phyloP scores from a whole-genome alignment of 30 jellyfish, hydroid and myxozoan species.

The Pseudorhiza aurosa region DNA sequence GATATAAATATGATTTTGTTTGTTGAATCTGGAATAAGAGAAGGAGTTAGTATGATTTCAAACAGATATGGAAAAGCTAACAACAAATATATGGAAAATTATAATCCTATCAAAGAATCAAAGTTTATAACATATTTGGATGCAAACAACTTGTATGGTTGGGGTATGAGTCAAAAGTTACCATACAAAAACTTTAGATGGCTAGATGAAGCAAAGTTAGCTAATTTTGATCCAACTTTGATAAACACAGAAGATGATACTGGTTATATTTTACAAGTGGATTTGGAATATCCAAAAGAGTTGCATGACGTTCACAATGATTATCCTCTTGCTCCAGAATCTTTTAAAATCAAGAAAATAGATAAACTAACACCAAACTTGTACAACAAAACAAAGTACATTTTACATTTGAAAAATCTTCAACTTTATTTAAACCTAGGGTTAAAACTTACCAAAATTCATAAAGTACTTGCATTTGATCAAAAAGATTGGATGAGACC shows the following conservation, averaged over 20 bases:
- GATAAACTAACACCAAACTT: conserved; percentile 61
- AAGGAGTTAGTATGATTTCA: conserved; percentile 24
- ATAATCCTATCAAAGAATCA: conserved; percentile 2
- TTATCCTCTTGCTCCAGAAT: conserved; percentile 70
- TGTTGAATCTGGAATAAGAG: conserved; percentile 47
- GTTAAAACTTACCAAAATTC: conserved; percentile 32
- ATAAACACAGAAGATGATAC: background rate
- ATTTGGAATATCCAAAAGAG: conserved; percentile 60
- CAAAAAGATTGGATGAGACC: conserved; percentile 63
- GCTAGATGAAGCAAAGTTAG: conserved; percentile 44
- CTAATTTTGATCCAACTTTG: background rate
- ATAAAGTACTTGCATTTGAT: conserved; percentile 49
- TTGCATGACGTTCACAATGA: conserved; percentile 67
- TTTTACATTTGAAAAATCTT: conserved; percentile 37
- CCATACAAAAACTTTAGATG: conserved; percentile 68
- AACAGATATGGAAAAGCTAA: conserved; percentile 53
- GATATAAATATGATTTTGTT: conserved; percentile 20
- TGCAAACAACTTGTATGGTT: conserved; percentile 82
- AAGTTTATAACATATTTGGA: conserved; percentile 53
- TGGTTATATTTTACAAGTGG: conserved; percentile 54
- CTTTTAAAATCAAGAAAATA: conserved; percentile 10
- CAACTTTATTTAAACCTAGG: conserved; percentile 45
- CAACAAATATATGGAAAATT: background rate
- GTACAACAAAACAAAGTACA: conserved; percentile 38
- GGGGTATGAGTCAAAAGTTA: conserved; percentile 65